Conservation (phyloP, 2,113 vertebrate genomes). For the Alethe diademata region DNA sequence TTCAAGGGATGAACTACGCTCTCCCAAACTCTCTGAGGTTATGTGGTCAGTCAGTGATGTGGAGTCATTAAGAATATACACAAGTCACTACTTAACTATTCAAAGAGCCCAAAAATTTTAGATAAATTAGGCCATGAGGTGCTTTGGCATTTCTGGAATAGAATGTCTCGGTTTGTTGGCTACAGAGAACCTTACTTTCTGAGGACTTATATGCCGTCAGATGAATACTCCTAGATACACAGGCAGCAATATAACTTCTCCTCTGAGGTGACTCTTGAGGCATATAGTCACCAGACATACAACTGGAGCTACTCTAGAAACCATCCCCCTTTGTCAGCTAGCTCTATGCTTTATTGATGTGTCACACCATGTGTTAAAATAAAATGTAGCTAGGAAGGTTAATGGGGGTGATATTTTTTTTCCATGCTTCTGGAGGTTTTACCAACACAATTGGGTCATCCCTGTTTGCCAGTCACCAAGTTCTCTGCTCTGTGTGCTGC, state of each 20-base stretch:
- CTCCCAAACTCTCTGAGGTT: neutral
- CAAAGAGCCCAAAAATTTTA: neutral
- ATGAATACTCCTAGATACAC: neutral
- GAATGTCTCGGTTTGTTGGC: neutral
- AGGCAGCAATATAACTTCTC: neutral
- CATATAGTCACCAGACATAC: neutral
- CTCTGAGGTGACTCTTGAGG: neutral
- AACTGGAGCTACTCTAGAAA: neutral
- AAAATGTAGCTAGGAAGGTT: neutral
- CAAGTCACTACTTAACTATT: neutral
- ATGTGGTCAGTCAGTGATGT: neutral
- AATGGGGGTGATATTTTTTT: neutral
- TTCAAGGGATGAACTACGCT: fast-evolving
- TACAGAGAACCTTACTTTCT: neutral
- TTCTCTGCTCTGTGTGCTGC: neutral
- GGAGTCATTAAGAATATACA: neutral
- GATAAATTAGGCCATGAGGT: neutral
- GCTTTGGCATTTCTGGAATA: neutral
- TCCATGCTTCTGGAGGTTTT: neutral
- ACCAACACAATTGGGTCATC: neutral
- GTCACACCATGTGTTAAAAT: neutral
- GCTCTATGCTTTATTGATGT: fast-evolving
- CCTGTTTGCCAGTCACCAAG: neutral
- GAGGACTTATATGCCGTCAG: neutral
- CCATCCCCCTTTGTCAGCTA: neutral